Evolutionary conservation across 2,888 invertebrate species (phyloP).

Genomic region (Drosophila neoperkinsi): DNA sequence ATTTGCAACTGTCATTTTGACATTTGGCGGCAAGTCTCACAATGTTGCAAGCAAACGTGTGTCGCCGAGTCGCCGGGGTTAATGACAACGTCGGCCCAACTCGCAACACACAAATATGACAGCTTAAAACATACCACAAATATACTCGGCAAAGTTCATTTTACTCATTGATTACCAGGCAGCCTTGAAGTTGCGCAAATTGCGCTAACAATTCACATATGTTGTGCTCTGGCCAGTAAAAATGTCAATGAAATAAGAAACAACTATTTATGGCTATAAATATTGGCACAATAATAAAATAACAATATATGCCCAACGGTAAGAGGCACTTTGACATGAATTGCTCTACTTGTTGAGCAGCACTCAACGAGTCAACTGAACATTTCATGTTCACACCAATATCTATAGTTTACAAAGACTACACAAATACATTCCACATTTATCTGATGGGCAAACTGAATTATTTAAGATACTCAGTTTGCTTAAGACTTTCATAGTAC

Average conservation of each 20-base stretch:
- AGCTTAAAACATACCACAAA: conserved; percentile 12
- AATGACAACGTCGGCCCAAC: conserved; percentile 62
- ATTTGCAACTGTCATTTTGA: conserved; percentile 79
- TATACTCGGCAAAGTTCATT: conserved; percentile 24
- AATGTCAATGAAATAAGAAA: conserved; percentile 37
- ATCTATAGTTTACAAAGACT: not conserved
- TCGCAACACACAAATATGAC: conserved; percentile 30
- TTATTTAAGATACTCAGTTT: not conserved
- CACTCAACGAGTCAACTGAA: conserved; percentile 36
- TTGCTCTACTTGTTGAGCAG: conserved; percentile 61
- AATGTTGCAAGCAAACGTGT: conserved; percentile 31
- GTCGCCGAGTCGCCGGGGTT: conserved; percentile 38
- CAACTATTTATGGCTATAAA: conserved; percentile 43
- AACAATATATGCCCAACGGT: conserved; percentile 26
- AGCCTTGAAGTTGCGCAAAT: conserved; percentile 65
- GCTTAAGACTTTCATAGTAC: too few species aligned
- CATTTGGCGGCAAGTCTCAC: conserved; percentile 65
- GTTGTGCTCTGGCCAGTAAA: conserved; percentile 33
- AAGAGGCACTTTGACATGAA: conserved; percentile 53
- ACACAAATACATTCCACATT: not conserved
- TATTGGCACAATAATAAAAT: conserved; percentile 8
- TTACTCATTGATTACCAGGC: conserved; percentile 36
- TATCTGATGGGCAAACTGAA: not conserved
- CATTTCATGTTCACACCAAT: not conserved
- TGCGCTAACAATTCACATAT: conserved; percentile 37